Evolutionary conservation across 2,113 vertebrate species (phyloP).

Genomic region (Hippopotamus amphibius): DNA sequence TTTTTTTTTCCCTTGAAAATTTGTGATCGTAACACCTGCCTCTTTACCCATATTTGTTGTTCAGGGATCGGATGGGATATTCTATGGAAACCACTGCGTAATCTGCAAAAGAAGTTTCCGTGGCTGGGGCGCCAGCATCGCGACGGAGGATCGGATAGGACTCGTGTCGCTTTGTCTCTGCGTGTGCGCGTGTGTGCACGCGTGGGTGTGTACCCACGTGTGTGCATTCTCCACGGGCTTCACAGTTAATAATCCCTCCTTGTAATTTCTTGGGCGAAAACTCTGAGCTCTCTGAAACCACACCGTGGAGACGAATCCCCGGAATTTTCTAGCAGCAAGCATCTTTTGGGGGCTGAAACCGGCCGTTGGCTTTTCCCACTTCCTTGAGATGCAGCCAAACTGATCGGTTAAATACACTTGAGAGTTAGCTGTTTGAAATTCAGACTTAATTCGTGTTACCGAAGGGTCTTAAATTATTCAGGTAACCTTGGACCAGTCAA

Average conservation of each 20-base stretch:
- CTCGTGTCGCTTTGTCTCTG: fast-evolving
- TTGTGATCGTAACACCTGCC: fast-evolving
- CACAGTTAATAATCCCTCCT: fast-evolving
- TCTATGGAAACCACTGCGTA: fast-evolving
- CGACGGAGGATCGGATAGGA: fast-evolving
- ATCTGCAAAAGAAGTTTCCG: fast-evolving
- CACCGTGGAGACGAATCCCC: fast-evolving
- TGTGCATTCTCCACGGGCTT: background rate
- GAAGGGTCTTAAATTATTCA: background rate
- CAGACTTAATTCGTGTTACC: background rate
- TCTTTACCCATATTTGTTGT: fast-evolving
- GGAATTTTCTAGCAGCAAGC: fast-evolving
- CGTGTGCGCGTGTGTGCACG: fast-evolving
- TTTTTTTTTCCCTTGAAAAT: background rate
- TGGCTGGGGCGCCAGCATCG: fast-evolving
- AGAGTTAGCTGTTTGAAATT: background rate
- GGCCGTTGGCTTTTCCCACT: fast-evolving
- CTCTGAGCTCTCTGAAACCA: fast-evolving
- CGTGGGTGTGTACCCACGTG: fast-evolving
- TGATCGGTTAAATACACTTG: background rate
- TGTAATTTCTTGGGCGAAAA: fast-evolving
- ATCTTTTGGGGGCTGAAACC: fast-evolving
- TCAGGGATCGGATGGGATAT: fast-evolving
- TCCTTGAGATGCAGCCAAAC: background rate
- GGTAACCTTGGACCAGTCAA: background rate